Conservation (phyloP, 2,888 invertebrate species). For the Chouioia cunea region DNA sequence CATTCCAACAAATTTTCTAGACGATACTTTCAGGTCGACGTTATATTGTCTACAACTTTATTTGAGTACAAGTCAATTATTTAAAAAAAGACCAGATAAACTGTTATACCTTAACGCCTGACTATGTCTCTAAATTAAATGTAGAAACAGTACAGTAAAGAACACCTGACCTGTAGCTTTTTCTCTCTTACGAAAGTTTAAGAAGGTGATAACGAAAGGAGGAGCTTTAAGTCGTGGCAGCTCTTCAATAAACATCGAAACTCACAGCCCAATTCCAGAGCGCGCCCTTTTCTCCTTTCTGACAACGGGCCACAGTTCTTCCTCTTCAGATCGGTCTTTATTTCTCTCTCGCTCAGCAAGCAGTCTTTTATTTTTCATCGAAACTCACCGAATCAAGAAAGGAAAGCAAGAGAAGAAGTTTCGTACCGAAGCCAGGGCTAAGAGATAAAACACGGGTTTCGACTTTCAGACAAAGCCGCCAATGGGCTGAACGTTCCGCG, state of each 20-base stretch:
- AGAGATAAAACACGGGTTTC: constrained; percentile 59
- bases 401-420: constrained; percentile 19
- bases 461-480: constrained; percentile 56
- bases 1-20: not conserved
- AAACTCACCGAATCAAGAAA: constrained; percentile 23
- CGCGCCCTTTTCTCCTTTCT: constrained; percentile 21
- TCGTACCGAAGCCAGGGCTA: not conserved
- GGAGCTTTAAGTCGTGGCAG: constrained; percentile 50
- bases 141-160: constrained; percentile 8
- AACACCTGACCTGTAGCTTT: constrained; percentile 20
- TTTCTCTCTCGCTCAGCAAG: not conserved
- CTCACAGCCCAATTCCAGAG: constrained; percentile 54
- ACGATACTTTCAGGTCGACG: too few species aligned
- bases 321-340: not conserved
- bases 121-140: too few species aligned
- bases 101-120: too few species aligned
- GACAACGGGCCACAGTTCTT: constrained; percentile 6
- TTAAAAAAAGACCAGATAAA: too few species aligned
- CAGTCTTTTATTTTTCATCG: not conserved
- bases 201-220: constrained; percentile 48
- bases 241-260: constrained; percentile 64
- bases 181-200: constrained; percentile 38
- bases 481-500: constrained; percentile 47
- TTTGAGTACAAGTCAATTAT: too few species aligned
- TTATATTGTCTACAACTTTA: too few species aligned